phyloP scores from a whole-genome alignment of 2,888 invertebrate species.

The Melipona bicolor region DNA sequence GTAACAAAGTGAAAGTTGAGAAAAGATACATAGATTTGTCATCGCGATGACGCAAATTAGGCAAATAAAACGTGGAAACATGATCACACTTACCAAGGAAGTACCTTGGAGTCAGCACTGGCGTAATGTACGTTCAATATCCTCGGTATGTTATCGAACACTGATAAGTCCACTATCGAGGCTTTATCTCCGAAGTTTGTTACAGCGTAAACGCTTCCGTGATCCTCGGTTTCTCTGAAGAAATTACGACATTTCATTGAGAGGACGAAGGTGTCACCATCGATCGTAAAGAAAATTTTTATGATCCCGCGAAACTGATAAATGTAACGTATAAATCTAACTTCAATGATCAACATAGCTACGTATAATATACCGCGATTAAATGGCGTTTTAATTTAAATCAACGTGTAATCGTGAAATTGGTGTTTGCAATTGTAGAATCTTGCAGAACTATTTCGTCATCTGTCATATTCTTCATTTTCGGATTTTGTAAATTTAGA shows the following conservation, averaged over 20 bases:
- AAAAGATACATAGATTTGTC: neutral
- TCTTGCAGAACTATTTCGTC: too few relatives aligned
- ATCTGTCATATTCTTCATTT: too few relatives aligned
- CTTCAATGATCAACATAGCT: too few relatives aligned
- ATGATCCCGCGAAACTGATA: too few relatives aligned
- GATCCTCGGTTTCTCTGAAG: constrained; percentile 81
- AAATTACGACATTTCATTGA: neutral
- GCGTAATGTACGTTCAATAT: constrained; percentile 85
- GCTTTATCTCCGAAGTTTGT: constrained; percentile 86
- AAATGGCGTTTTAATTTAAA: too few relatives aligned
- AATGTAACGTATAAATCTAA: too few relatives aligned
- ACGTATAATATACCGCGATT: too few relatives aligned
- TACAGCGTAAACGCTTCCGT: constrained; percentile 83
- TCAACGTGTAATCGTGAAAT: too few relatives aligned
- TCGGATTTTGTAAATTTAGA: too few relatives aligned
- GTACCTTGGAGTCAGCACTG: constrained; percentile 73
- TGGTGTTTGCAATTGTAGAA: too few relatives aligned
- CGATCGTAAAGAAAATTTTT: neutral
- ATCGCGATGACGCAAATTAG: neutral
- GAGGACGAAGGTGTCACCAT: neutral
- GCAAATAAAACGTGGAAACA: neutral
- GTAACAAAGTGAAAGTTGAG: neutral
- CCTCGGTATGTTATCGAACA: constrained; percentile 84
- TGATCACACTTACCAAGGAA: constrained; percentile 59
- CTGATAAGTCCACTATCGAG: constrained; percentile 86